Evolutionary conservation across 2,113 vertebrate genomes (phyloP).

Genomic region (Mastomys coucha): DNA sequence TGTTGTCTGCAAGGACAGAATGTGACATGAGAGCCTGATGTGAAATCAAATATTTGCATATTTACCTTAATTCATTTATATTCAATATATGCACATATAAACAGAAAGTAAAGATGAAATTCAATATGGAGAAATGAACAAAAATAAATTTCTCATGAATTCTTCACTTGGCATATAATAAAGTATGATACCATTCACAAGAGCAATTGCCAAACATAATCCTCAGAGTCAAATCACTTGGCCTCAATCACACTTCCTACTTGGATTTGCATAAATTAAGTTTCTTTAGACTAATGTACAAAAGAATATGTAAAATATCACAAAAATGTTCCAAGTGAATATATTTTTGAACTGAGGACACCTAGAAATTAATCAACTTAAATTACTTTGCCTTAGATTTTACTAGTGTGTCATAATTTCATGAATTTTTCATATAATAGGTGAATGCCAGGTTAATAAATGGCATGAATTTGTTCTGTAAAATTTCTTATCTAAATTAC

Average conservation of each 20-base stretch:
- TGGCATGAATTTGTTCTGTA: neutral
- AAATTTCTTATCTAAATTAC: slow-evolving; percentile 54
- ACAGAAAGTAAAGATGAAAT: neutral
- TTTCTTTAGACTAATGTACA: slow-evolving; percentile 17
- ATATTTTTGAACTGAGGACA: slow-evolving; percentile 22
- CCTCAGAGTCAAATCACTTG: neutral
- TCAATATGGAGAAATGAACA: neutral
- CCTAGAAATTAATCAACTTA: slow-evolving; percentile 52
- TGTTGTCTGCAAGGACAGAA: slow-evolving; percentile 26
- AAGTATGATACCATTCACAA: neutral
- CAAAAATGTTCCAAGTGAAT: neutral
- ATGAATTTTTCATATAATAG: slow-evolving; percentile 65
- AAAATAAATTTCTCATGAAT: neutral
- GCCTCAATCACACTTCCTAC: neutral
- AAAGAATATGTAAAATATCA: slow-evolving; percentile 1
- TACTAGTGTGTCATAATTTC: slow-evolving; percentile 5
- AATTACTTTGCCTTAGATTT: slow-evolving; percentile 12
- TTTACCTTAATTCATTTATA: slow-evolving; percentile 22
- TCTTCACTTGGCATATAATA: neutral
- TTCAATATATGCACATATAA: slow-evolving; percentile 13
- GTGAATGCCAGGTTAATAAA: slow-evolving; percentile 43
- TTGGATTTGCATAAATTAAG: slow-evolving; percentile 39
- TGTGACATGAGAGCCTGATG: slow-evolving; percentile 20
- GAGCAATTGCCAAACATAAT: neutral
- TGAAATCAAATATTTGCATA: slow-evolving; percentile 43